These are phyloP conservation scores for Ranitomeya imitator DNA, from an alignment of 2,113 vertebrate genomes.

Conservation along the genomic window DNA sequence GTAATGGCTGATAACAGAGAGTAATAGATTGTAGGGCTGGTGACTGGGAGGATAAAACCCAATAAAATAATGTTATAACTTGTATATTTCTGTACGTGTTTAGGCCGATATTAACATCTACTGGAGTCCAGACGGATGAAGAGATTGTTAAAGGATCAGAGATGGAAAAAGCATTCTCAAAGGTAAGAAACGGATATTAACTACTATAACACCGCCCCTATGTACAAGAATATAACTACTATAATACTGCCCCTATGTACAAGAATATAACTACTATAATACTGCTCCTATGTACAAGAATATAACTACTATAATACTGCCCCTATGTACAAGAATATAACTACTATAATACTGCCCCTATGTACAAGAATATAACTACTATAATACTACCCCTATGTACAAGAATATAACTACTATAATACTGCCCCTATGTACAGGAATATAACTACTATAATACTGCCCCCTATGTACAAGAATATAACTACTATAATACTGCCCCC, in stretches of 20 bases:
- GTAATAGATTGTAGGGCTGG: not conserved
- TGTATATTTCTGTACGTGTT: not conserved
- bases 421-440: not conserved
- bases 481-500: not conserved
- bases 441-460: not conserved
- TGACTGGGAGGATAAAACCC: too few species aligned
- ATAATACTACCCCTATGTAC: too few species aligned
- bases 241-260: too few species aligned
- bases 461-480: not conserved
- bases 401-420: not conserved
- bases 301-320: too few species aligned
- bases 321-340: too few species aligned
- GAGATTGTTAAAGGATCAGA: slow-evolving; percentile 59
- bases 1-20: not conserved
- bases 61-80: too few species aligned
- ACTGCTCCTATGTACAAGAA: too few species aligned
- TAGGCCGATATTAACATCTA: slow-evolving; percentile 4
- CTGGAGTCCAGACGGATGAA: slow-evolving; percentile 54
- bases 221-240: too few species aligned
- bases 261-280: too few species aligned
- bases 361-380: too few species aligned
- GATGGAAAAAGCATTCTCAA: slow-evolving; percentile 65
- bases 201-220: not conserved
- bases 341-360: too few species aligned
- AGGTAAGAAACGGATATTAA: slow-evolving; percentile 69